These are phyloP conservation scores for Cheilosia vulpina DNA, from an alignment of 2,888 invertebrate genomes.

Conservation along the genomic window DNA sequence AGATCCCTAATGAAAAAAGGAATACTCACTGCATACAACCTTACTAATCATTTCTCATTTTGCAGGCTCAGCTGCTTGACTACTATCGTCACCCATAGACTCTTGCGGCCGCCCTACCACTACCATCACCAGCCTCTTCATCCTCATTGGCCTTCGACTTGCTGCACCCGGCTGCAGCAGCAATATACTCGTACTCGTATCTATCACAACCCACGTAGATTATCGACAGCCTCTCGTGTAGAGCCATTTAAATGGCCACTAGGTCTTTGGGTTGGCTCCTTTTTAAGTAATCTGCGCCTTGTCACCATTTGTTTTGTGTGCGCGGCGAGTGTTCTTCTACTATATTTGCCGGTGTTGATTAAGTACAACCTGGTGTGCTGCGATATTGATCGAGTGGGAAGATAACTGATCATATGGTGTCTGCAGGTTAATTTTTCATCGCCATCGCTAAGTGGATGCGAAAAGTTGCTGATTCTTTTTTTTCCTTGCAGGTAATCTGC, in stretches of 20 bases:
- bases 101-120: no score
- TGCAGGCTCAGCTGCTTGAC: no score
- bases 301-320: slow-evolving; percentile 69
- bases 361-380: slow-evolving; percentile 63
- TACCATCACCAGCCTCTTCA: no score
- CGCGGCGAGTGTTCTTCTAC: slow-evolving; percentile 23
- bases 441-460: slow-evolving; percentile 55
- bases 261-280: slow-evolving; percentile 70
- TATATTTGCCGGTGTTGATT: slow-evolving; percentile 35
- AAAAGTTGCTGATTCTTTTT: slow-evolving; percentile 28
- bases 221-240: slow-evolving; percentile 47
- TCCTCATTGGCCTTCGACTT: no score
- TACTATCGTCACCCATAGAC: no score
- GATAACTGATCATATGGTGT: slow-evolving; percentile 69
- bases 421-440: slow-evolving; percentile 63
- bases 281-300: slow-evolving; percentile 68
- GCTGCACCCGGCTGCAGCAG: no score
- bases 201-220: slow-evolving; percentile 55
- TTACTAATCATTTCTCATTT: no score
- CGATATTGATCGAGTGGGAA: slow-evolving; percentile 58
- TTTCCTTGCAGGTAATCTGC: slow-evolving; percentile 2
- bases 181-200: slow-evolving; percentile 20
- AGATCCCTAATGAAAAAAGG: no score
- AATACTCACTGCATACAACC: no score
- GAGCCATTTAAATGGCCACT: slow-evolving; percentile 71